Base-by-base conservation (phyloP, 1,140 invertebrate genomes). In the Cydia splendana region DNA sequence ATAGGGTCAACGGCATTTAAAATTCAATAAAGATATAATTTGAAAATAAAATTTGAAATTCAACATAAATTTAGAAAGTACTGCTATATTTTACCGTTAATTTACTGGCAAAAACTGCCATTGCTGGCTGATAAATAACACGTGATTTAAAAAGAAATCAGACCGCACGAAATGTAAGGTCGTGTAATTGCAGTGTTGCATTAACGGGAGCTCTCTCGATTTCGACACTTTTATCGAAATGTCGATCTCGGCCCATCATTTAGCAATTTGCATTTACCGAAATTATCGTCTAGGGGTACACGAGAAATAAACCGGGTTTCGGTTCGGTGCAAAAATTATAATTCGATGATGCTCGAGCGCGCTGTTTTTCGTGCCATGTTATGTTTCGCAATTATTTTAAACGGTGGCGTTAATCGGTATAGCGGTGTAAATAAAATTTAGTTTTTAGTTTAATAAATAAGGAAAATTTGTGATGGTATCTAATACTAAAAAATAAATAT, bases 261-360 rank as follows among this genome's bases (percentile, higher is more conserved):
- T 83, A 83, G 79, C 81, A 87, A 88, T 88, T 85, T 87, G 77
- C 85, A 88, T 90, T 88, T 85, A 88, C 79, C 80, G 71, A 83
- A 82, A 86, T 87, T 80, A 86, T 81, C 80, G 76, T 80, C 80
- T 83, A 81, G 80, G 81, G 78, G 77, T 77, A 74, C 77, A 77
- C 28, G 65, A 76, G 74, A 57, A 81, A 84, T 82, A 83, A 85
- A 82, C 79, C 75, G 30, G 77, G 75, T 79, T 83, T 81, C 82
- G 84, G 84, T 84, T 84, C 83, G 75, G 80, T 78, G 81, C 81
- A 81, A 85, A 81, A 85, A 84, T 87, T 78, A 83, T 87, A 80
- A 82, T 88, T 83, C 80, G 38, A 81, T 81, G 38, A 81, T 81
- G 78, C 78, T 38, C 74, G 69, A 78, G 57, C 74, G 76, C 75